Evolutionary conservation across 2,888 invertebrate species (phyloP), one percentile per base, ranked within the genome.

Genomic region (Dicyrtomina minuta): DNA sequence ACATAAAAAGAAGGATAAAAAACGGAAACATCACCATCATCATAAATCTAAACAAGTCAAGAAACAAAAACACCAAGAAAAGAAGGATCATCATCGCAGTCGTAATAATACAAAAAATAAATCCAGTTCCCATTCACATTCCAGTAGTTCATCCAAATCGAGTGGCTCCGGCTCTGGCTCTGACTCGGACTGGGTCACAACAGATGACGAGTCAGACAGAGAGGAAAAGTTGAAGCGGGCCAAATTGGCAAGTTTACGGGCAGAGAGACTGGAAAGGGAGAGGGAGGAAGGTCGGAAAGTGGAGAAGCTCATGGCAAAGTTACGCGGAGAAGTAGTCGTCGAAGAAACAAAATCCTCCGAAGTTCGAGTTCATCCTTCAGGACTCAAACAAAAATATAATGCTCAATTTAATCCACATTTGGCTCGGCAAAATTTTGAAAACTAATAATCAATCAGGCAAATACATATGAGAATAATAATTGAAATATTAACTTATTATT

Each of bases 341-440:
- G 73, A 78, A n/a, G 68, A 72, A 60, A 33, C 65, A 22, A 53
- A 67, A 59, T 27, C 55, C 22, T 49, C 56, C n/a, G 46, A 26
- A 66, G 69, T 41, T 44, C 22, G 13, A 22, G 56, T n/a, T 15
- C 12, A 61, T 22, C 51, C 49, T 12, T 20, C 22, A n/a, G 33
- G 55, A 46, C 67, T 71, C 27, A 86, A 87, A 75, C 90, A 91
- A 79, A 92, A 91, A 83, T 98, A 98, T 81, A 96, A 96, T 83
- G 95, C 95, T 2, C 96, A 97, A 82, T 98, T 95, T 82, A 97
- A 96, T 84, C 98, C 98, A 20, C 88, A 91, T 82, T 81, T 92
- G 64, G 93, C 93, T 15, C 88, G 90, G 79, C 93, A 93, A 83
- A 93, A 93, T 84, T 79, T 70, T 61, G 73, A 78, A 44, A 65